Base-by-base conservation (phyloP, 1,140 invertebrate genomes). In the Arctopsyche grandis region DNA sequence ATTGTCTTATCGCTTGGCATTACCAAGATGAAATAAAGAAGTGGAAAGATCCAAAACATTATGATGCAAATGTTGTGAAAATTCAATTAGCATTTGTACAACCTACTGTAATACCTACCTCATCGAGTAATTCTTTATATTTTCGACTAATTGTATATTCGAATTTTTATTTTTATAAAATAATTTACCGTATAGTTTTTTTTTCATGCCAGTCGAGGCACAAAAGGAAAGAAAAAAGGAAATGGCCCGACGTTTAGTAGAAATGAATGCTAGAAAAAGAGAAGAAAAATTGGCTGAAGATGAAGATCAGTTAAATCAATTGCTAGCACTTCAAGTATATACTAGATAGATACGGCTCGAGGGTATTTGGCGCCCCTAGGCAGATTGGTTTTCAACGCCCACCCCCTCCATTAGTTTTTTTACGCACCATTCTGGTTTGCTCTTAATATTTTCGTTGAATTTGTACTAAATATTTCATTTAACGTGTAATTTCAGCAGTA, bases 221-320 rank as follows among this genome's bases (percentile, higher is more conserved):
- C 95, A 96, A 86, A 94, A 94, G 84, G 95, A 97, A 86, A 90
- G 94, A 82, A 93, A 96, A 80, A 92, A 93, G 29, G 95, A 97
- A 86, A 90, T 97, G 81, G 94, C 95, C 0, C 88, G 92, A 69
- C 89, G 95, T 76, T 87, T 97, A 22, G 89, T 94, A 77, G 95
- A 96, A 87, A 96, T 96, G 58, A 96, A 96, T 86, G 94, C 94
- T 1, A 91, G 94, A 43, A 95, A 96, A 87, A 85, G 94, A 69
- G 94, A 96, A 85, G 95, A 96, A 86, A 91, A 93, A 91, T 86
- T 97, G 14, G 92, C 92, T 43, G 95, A 96, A 88, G 96, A 98
- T 85, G 95, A 98, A 85, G 94, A 97, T 83, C 93, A 95, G 84
- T 85, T 97, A 19, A 92, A 93, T 84, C 92, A 96, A 79, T 86